phyloP scores from a whole-genome alignment of 2,888 invertebrate genomes.

The Lepetodrilus schrolli region DNA sequence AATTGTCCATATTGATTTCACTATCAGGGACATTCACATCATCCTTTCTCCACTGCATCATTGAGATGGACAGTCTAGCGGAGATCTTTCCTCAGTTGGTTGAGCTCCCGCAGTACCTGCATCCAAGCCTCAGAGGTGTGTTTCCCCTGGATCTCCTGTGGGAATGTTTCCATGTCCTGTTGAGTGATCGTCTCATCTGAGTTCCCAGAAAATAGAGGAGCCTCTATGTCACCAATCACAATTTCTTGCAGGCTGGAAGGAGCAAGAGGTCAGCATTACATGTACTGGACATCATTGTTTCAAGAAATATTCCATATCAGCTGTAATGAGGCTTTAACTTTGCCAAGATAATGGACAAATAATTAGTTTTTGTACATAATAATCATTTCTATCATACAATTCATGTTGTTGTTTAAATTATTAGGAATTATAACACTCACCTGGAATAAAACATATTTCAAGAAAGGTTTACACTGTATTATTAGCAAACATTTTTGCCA shows the following conservation, averaged over 20 bases:
- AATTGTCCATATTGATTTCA: too few relatives aligned
- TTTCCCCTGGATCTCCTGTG: constrained; percentile 35
- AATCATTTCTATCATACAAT: too few relatives aligned
- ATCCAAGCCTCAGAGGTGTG: constrained; percentile 37
- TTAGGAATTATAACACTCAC: too few relatives aligned
- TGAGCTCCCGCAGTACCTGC: background rate
- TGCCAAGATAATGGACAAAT: background rate
- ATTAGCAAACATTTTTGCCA: too few relatives aligned
- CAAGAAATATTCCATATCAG: too few relatives aligned
- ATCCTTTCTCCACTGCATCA: too few relatives aligned
- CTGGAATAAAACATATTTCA: too few relatives aligned
- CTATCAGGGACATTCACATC: too few relatives aligned
- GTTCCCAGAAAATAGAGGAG: background rate
- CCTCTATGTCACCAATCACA: background rate
- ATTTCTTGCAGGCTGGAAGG: constrained; percentile 16
- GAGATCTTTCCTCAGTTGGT: background rate
- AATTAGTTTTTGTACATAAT: background rate
- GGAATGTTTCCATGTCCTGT: constrained; percentile 33
- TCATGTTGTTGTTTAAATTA: background rate
- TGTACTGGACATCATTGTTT: too few relatives aligned
- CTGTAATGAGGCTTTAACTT: background rate
- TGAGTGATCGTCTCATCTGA: constrained; percentile 21
- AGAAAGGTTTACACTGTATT: too few relatives aligned
- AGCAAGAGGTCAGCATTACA: too few relatives aligned
- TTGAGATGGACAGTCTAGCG: too few relatives aligned